Evolutionary conservation across 2,888 invertebrate species (phyloP), one percentile per base, ranked within the genome.

Genomic region (Idaea aversata): DNA sequence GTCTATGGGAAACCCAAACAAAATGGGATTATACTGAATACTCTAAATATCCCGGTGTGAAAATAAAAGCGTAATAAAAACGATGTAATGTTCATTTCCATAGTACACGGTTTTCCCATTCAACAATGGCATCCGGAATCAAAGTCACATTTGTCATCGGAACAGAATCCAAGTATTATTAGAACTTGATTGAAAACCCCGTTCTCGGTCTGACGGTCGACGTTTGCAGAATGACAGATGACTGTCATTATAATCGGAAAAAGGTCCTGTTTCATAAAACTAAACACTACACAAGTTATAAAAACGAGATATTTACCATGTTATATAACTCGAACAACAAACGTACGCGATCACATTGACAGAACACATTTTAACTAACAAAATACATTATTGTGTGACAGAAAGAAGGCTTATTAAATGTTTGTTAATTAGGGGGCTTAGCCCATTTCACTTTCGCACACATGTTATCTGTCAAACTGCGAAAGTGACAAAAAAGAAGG

Each of bases 191-290:
- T 61, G 66, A 61, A 62, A 60, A 34, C 34, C 59, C 63, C 61
- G 13, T 15, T 38, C 61, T 61, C 58, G 58, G 63, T 63, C 16
- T 63, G 34, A 59, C 25, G 59, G 25, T 15, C 47, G 57, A 59
- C 62, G 61, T 59, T 61, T 10, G 58, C 62, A 36, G 63, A 65
- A 65, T 67, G 72, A 72, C 70, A 64, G 61, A 72, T 70, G 67
- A 61, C 36, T 16, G 63, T 61, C 69, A 67, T 67, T 69, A 69
- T 67, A 68, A 65, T 70, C 59, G 65, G 65, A 65, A 66, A 47
- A 47, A 13, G 47, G 47, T 7, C 47, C 10, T 47, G 47, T 47
- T 47, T 47, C 47, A 47, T 13, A 13, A 47, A 47, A 47, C 5
- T 47, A 10, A 25, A 25, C 25, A 25, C 25, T 25, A 25, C 25